Base-by-base conservation (phyloP, 2,113 vertebrate species). In the Caloenas nicobarica region DNA sequence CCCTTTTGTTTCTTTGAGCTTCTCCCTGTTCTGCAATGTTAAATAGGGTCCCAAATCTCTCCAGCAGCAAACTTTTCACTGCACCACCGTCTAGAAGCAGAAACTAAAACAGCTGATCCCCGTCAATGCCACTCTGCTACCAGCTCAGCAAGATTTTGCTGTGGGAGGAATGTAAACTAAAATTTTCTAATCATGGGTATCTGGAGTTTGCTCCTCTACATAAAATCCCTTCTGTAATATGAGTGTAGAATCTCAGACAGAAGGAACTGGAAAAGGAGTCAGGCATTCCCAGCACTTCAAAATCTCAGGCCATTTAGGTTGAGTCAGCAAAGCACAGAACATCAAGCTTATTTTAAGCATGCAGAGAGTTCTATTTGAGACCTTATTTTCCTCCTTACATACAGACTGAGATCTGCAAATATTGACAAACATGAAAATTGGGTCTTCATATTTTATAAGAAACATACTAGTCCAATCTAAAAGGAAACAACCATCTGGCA, bases 321-420 rank as follows among this genome's bases (percentile, higher is more conserved):
- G 83, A 86, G 72, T 95, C 93, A 96, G 86, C 88, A 95, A 92
- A 88, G 61, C 38, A 76, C 69, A 53, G 29, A 93, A 69, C 81
- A 74, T 81, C 28, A 16, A 64, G 44, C 46, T 74, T 88, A 94
- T 93, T 96, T 95, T 92, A 88, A 93, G 53, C 57, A 61, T 11
- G 12, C 44, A 66, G 22, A 50, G 61, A 89, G 38, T 60, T 89
- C 60, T 77, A 6, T 64, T 57, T 74, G 51, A 83, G 72, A 81
- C 60, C 38, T 86, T 83, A 9, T 91, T 86, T 90, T 88, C 60
- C 72, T 78, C 31, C 51, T 60, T 40, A 33, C 71, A 71, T 42
- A 24, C n/a, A 73, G 60, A 36, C 48, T 31, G 36, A 81, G 42
- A 66, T 86, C 28, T 60, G 76, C 61, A 91, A 96, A 96, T 94